phyloP scores from a whole-genome alignment of 2,888 invertebrate species.

The Anticlea derivata region DNA sequence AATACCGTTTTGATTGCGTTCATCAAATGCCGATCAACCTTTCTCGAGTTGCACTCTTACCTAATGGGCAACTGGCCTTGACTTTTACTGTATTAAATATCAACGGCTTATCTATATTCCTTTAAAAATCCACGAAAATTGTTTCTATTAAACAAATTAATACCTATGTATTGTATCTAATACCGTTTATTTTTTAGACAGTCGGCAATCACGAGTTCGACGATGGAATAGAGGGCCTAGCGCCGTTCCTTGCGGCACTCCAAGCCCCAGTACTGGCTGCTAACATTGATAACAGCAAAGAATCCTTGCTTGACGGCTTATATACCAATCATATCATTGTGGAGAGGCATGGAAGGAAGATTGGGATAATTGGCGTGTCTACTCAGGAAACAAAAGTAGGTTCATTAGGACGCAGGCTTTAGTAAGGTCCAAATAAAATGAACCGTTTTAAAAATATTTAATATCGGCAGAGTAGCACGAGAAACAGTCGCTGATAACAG shows the following conservation, averaged over 20 bases:
- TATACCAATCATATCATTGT: slow-evolving; percentile 86
- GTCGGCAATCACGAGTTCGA: slow-evolving; percentile 96
- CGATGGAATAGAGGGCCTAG: slow-evolving; percentile 87
- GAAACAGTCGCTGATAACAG: no score
- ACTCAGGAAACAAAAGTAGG: slow-evolving; percentile 85
- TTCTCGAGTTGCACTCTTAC: no score
- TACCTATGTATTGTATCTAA: no score
- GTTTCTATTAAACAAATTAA: no score
- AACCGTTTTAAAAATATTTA: no score
- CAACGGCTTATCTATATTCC: no score
- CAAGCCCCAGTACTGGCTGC: slow-evolving; percentile 88
- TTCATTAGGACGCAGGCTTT: slow-evolving; percentile 19
- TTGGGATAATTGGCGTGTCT: slow-evolving; percentile 92
- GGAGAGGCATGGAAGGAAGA: slow-evolving; percentile 85
- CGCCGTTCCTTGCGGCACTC: slow-evolving; percentile 87
- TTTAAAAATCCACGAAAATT: no score
- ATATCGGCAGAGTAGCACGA: no score
- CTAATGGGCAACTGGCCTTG: no score
- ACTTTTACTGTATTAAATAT: no score
- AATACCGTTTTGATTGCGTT: no score
- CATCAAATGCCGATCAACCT: no score
- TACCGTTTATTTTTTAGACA: slow-evolving; percentile 78
- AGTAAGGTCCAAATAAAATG: not conserved
- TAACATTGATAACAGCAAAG: slow-evolving; percentile 87
- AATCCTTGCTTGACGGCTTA: slow-evolving; percentile 85